A percentile compares a stretch with the other conserved stretches of the same genome.
These are phyloP conservation scores for Macaria liturata DNA, from an alignment of 2,888 invertebrate species.

Conservation along the genomic window DNA sequence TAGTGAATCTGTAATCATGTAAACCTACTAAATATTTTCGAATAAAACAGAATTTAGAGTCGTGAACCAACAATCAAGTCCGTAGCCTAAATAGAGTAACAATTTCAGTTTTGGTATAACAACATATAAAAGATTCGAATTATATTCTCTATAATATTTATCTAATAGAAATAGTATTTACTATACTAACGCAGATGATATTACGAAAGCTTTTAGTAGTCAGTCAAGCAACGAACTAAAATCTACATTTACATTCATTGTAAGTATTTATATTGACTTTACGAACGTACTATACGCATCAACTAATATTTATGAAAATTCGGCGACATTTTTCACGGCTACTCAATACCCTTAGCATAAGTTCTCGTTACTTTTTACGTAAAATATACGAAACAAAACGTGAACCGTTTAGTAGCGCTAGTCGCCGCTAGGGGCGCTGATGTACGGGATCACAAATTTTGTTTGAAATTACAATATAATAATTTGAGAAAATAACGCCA, in stretches of 20 bases:
- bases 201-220: slow-evolving; percentile 46
- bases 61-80: slow-evolving; percentile 57
- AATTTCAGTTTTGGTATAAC: slow-evolving; percentile 61
- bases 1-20: too few species aligned
- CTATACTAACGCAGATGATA: slow-evolving; percentile 38
- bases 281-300: not conserved
- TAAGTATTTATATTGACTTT: slow-evolving; percentile 4
- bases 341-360: too few species aligned
- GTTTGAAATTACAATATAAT: too few species aligned
- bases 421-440: too few species aligned
- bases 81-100: slow-evolving; percentile 48
- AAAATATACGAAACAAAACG: too few species aligned
- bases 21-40: too few species aligned
- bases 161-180: slow-evolving; percentile 43
- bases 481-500: too few species aligned
- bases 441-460: too few species aligned
- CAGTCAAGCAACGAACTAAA: slow-evolving; percentile 56
- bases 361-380: too few species aligned
- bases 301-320: too few species aligned
- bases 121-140: slow-evolving; percentile 70
- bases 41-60: slow-evolving; percentile 14
- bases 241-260: slow-evolving; percentile 34
- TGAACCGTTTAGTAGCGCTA: too few species aligned
- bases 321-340: too few species aligned
- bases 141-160: slow-evolving; percentile 58